Evolutionary conservation across 2,797 vertebrate species (phyloP), one percentile per base, ranked within the genome.

Genomic region (Xyrichtys novacula): DNA sequence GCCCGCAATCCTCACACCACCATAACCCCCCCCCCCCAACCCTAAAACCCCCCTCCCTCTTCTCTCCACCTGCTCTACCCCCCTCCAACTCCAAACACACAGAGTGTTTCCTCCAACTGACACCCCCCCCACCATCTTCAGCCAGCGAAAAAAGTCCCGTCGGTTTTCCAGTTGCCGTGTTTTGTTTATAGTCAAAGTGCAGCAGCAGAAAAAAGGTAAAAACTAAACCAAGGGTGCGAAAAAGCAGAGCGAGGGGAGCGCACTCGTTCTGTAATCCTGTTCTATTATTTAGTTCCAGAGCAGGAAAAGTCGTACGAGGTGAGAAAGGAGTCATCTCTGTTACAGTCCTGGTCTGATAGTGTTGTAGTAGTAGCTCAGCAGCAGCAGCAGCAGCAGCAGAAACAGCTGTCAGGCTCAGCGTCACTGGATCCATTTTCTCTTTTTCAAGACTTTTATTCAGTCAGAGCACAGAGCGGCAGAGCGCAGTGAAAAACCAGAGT

Each of bases 1-100:
- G 91, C 89, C 90, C 85, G 90, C 89, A 91, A 89, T 91, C 88
- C 93, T 93, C 92, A 94, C 92, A 91, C 91, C 93, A 93, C 91
- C 87, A 85, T 87, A 75, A 65, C 85, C 71, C 68, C 77, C 54
- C 64, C 26, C 39, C 61, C 69, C 59, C 63, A 74, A 64, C 76
- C 78, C 67, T 42, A 67, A 74, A 71, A 57, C 70, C 84, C 65
- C 71, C 71, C 52, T 54, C 55, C 77, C 63, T 42, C 55, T n/a
- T 14, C 43, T 66, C 85, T 81, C 87, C 86, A 86, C 88, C 84
- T 85, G 83, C 82, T 87, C 82, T 70, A 43, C 52, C 38, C 71
- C 62, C 47, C 48, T 25, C 36, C 48, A 46, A 46, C 44, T 40
- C 58, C 47, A 49, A 74, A 74, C 72, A 77, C 74, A 80, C 69